Conservation (phyloP, 2,888 invertebrate genomes). For the Mimumesa dahlbomi region DNA sequence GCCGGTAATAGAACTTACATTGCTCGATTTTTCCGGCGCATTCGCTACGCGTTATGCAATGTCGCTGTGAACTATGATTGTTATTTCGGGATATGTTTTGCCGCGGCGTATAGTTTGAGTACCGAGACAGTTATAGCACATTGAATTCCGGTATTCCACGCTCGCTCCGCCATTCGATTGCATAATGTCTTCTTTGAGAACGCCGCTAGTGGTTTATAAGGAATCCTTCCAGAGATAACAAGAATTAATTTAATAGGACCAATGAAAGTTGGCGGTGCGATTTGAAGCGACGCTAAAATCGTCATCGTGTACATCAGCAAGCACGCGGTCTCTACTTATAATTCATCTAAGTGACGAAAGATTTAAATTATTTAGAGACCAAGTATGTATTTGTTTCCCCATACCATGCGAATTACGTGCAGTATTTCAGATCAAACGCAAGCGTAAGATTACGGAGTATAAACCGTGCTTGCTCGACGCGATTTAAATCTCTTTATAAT, state of each 20-base stretch:
- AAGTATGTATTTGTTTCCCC: neutral
- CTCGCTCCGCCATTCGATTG: neutral
- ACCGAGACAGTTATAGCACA: conserved; percentile 46
- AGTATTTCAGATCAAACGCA: neutral
- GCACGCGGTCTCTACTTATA: neutral
- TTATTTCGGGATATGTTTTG: conserved; percentile 65
- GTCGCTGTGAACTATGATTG: conserved; percentile 52
- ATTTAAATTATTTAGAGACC: conserved; percentile 7
- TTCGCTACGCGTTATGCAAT: conserved; percentile 62
- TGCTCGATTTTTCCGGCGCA: conserved; percentile 53
- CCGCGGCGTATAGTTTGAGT: conserved; percentile 35
- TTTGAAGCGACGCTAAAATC: conserved; percentile 13
- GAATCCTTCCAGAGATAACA: conserved; percentile 10
- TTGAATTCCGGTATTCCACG: neutral
- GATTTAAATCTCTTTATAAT: too few species aligned
- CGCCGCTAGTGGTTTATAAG: neutral
- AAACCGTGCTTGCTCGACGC: too few species aligned
- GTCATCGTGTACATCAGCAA: conserved; percentile 1
- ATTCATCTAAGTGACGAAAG: conserved; percentile 1
- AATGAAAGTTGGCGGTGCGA: conserved; percentile 2
- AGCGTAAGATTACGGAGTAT: neutral
- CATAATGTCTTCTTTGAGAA: conserved; percentile 21
- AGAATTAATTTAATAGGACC: conserved; percentile 17
- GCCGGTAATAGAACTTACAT: conserved; percentile 40
- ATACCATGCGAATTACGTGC: neutral